These are phyloP conservation scores for Ptychodera flava DNA, from an alignment of 35 echinoderm and acorn worm genomes.

Conservation along the genomic window DNA sequence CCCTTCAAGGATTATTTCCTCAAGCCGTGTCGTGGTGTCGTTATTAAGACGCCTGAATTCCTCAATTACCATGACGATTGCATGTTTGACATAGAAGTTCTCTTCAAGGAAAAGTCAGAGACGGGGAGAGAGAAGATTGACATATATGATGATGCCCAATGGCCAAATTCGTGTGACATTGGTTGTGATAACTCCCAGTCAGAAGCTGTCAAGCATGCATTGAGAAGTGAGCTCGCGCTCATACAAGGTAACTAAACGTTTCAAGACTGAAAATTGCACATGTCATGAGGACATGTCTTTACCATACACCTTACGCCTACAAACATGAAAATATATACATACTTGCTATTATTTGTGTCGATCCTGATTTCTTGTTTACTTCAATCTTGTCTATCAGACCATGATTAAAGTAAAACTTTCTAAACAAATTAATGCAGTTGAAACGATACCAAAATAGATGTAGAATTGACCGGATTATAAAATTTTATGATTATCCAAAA, in stretches of 20 bases:
- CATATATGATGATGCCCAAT: constrained; percentile 19
- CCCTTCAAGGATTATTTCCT: constrained; percentile 51
- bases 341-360: too few species aligned
- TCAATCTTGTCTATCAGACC: too few species aligned
- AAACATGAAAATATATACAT: too few species aligned
- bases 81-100: neutral
- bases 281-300: too few species aligned
- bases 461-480: too few species aligned
- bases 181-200: constrained; percentile 52
- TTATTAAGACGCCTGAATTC: constrained; percentile 16
- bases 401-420: too few species aligned
- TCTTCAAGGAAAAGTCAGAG: neutral
- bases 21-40: neutral
- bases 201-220: constrained; percentile 38
- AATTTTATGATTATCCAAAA: too few species aligned
- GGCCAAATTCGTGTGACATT: constrained; percentile 37
- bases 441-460: too few species aligned
- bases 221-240: constrained; percentile 52
- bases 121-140: neutral
- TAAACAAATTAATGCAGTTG: too few species aligned
- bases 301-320: too few species aligned
- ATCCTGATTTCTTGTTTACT: too few species aligned
- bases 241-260: constrained; percentile 64
- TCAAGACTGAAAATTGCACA: too few species aligned
- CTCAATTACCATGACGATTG: neutral